A percentile compares a stretch with the other conserved stretches of the same genome.
Evolutionary conservation across 2,888 invertebrate genomes (phyloP).

Genomic region (Neoascia interrupta): DNA sequence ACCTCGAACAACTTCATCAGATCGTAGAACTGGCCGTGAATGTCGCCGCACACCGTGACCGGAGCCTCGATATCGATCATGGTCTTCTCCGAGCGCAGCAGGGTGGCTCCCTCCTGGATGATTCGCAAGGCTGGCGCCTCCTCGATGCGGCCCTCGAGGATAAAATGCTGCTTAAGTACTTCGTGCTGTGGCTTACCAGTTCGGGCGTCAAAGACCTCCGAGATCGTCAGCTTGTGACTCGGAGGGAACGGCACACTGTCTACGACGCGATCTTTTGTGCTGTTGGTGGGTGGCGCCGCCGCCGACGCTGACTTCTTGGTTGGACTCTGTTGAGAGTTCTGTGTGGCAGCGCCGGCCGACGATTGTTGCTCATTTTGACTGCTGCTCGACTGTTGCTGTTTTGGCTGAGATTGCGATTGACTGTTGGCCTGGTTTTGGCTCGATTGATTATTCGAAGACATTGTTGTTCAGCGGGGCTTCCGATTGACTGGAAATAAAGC

Average conservation of each 20-base stretch:
- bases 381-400: slow-evolving; percentile 44
- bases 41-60: slow-evolving; percentile 99
- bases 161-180: slow-evolving; percentile 98
- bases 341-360: slow-evolving; percentile 30
- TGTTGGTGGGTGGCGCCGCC: slow-evolving; percentile 39
- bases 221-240: slow-evolving; percentile 95
- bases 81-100: slow-evolving; percentile 94
- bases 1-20: slow-evolving; percentile 99
- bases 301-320: slow-evolving; percentile 65
- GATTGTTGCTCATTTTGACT: slow-evolving; percentile 46
- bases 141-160: slow-evolving; percentile 98
- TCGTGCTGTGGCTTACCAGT: slow-evolving; percentile 96
- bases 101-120: slow-evolving; percentile 96
- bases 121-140: slow-evolving; percentile 97
- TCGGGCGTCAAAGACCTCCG: slow-evolving; percentile 97
- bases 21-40: slow-evolving; percentile 99
- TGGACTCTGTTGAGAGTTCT: slow-evolving; percentile 67
- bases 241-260: slow-evolving; percentile 97
- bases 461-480: slow-evolving; percentile 59
- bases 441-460: slow-evolving; percentile 79
- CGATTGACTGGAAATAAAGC: slow-evolving; percentile 30
- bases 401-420: slow-evolving; percentile 57
- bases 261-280: slow-evolving; percentile 73
- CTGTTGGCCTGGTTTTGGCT: slow-evolving; percentile 72
- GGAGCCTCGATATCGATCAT: slow-evolving; percentile 99